These are phyloP conservation scores for Fabriciana adippe DNA, from an alignment of 2,888 invertebrate genomes.

Conservation along the genomic window DNA sequence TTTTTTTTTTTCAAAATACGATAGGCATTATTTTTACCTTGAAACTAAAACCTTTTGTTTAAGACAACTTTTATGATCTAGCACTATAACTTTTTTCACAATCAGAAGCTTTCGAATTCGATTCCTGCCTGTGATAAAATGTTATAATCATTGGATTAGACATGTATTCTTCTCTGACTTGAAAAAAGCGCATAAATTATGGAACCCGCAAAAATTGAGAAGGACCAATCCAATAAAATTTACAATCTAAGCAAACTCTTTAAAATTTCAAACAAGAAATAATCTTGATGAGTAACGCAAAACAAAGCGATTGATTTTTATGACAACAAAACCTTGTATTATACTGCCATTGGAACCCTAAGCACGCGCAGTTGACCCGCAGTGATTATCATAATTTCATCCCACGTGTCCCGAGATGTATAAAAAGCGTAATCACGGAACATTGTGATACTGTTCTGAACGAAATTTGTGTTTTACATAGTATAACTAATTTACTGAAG, in stretches of 20 bases:
- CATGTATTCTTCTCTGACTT: too few species aligned
- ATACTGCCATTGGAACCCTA: constrained; percentile 54
- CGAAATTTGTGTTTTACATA: constrained; percentile 39
- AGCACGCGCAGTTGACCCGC: constrained; percentile 65
- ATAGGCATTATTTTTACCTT: too few species aligned
- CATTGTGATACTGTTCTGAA: constrained; percentile 55
- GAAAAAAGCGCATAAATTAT: too few species aligned
- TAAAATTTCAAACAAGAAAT: not conserved
- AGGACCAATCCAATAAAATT: not conserved
- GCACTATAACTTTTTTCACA: too few species aligned
- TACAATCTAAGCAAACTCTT: not conserved
- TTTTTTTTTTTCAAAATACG: too few species aligned
- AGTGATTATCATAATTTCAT: constrained; percentile 81
- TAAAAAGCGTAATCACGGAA: constrained; percentile 80
- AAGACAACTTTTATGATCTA: too few species aligned
- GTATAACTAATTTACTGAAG: too few species aligned
- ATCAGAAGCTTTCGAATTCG: too few species aligned
- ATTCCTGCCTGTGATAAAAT: too few species aligned
- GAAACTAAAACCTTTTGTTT: too few species aligned
- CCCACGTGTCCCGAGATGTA: constrained; percentile 75
- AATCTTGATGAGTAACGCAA: not conserved
- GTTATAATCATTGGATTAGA: too few species aligned
- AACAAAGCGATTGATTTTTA: constrained; percentile 16
- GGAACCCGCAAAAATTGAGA: too few species aligned
- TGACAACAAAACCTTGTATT: constrained; percentile 25